Base-by-base conservation (phyloP, 2,113 vertebrate genomes). In the Rynchops niger region DNA sequence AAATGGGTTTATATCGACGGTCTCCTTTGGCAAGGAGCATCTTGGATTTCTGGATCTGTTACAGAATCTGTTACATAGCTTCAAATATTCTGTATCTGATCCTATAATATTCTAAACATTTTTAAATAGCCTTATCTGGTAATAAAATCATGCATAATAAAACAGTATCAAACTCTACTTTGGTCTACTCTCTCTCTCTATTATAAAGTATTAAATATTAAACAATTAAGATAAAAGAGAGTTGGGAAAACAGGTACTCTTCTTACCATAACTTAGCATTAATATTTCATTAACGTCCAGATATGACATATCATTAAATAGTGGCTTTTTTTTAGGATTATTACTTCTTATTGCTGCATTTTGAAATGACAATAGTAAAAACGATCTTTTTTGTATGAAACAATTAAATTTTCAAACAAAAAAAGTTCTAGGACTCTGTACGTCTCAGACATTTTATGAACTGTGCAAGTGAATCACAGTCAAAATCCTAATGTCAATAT, bases 281-380 rank as follows among this genome's bases (percentile, higher is more conserved):
- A 97, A 97, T 95, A 93, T 96, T 96, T 96, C 86, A 94, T 94
- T 95, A 36, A 91, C 89, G 84, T 93, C 91, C 94, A 96, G 59
- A 89, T 94, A n/a, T 89, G 78, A 88, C 84, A 69, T 59, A 81
- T 91, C 85, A 96, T 94, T 96, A 77, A 90, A 82, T n/a, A 92
- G 40, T 34, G 58, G 87, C 50, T 88, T 86, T 76, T 90, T 76
- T 90, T 55, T 15, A 78, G 58, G 11, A 91, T 2, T 50, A 69
- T 67, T 91, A 86, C 71, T 93, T 90, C 66, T 79, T 78, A 70
- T 45, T 26, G 49, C 14, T 85, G 36, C 11, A 53, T 77, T 93
- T 96, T 90, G 66, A 86, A 93, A 82, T 69, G 11, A 36, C 52
- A 82, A 43, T 61, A 56, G 20, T 25, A 76, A 66, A 71, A 66